Percentiles rank a stretch among this genome's conserved stretches.
Conservation (phyloP, 2,113 vertebrate species). For the Castor canadensis region DNA sequence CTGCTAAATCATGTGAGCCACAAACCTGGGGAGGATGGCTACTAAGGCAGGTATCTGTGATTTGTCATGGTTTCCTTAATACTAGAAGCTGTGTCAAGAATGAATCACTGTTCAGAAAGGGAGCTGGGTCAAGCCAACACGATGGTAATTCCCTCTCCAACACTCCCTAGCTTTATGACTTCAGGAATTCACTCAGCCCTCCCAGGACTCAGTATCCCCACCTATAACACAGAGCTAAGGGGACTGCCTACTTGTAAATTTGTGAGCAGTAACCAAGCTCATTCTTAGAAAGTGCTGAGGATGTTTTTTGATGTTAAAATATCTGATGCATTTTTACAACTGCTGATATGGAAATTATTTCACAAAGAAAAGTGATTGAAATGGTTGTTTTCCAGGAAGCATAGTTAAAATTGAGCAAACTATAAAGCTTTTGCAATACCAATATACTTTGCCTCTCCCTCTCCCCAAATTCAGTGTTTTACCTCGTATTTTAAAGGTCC, state of each 20-base stretch:
- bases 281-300: neutral
- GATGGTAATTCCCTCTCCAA: fast-evolving
- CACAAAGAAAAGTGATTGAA: neutral
- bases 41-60: neutral
- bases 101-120: neutral
- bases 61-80: neutral
- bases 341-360: neutral
- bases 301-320: neutral
- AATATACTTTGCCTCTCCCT: fast-evolving
- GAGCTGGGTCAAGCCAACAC: no score
- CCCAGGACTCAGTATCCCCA: neutral
- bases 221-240: neutral
- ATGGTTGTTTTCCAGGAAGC: neutral
- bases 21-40: fast-evolving
- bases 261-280: neutral
- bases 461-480: no score
- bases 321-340: neutral
- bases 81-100: neutral
- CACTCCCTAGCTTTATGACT: no score
- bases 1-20: no score
- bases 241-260: neutral
- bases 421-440: neutral
- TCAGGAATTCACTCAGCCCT: neutral
- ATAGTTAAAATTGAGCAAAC: neutral
- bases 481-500: neutral